These are phyloP conservation scores for Lycia hirtaria DNA, from an alignment of 2,888 invertebrate species.

Conservation along the genomic window DNA sequence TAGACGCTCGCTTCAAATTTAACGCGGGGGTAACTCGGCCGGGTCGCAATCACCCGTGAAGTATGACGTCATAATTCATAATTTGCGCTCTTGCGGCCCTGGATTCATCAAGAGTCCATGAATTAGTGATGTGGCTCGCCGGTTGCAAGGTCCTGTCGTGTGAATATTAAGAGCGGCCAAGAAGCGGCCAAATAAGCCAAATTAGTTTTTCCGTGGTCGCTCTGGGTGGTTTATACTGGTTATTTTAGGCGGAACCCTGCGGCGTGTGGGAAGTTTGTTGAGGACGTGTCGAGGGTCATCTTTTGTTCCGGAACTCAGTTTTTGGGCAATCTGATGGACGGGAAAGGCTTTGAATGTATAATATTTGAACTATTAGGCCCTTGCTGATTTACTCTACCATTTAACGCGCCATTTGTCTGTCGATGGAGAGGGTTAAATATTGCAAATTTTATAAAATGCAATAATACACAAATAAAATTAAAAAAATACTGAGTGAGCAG, in stretches of 20 bases:
- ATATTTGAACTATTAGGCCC: constrained; percentile 1
- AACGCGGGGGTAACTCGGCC: constrained; percentile 44
- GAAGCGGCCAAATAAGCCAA: constrained; percentile 15
- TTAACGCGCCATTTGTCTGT: too few relatives aligned
- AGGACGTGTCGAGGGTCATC: constrained; percentile 30
- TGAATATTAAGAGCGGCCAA: constrained; percentile 42
- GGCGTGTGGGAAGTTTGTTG: constrained; percentile 30
- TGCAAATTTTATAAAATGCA: too few relatives aligned
- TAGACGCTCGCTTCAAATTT: constrained; percentile 41
- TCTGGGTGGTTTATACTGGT: constrained; percentile 22
- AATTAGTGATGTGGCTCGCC: constrained; percentile 51
- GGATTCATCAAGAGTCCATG: constrained; percentile 52
- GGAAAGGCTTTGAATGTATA: constrained; percentile 11
- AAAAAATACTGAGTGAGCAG: too few relatives aligned
- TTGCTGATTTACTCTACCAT: not conserved
- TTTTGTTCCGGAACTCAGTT: constrained; percentile 28
- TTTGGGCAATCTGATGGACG: constrained; percentile 16
- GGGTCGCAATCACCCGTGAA: constrained; percentile 47
- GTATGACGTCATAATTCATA: constrained; percentile 56
- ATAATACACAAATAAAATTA: too few relatives aligned
- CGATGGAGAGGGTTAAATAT: too few relatives aligned
- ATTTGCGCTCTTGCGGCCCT: constrained; percentile 50
- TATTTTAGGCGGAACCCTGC: constrained; percentile 32
- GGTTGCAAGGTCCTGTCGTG: constrained; percentile 41
- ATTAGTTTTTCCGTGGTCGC: constrained; percentile 34